Conservation (phyloP, 2,888 invertebrate species). For the Chromoteleia sp. region DNA sequence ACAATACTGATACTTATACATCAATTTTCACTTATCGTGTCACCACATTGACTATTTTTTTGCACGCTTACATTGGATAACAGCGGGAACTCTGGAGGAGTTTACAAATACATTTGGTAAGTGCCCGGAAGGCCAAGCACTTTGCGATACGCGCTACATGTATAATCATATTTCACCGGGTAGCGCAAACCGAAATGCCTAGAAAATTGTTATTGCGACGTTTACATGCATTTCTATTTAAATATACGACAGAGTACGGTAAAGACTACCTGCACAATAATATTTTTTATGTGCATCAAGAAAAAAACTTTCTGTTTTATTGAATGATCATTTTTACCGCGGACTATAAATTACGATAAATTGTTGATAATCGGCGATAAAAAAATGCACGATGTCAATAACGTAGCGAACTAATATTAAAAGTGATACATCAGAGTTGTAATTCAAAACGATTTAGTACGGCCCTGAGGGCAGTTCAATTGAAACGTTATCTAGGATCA, state of each 20-base stretch:
- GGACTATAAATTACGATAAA: slow-evolving; percentile 37
- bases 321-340: slow-evolving; percentile 18
- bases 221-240: slow-evolving; percentile 45
- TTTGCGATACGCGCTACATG: slow-evolving; percentile 61
- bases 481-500: slow-evolving; percentile 56
- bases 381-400: slow-evolving; percentile 39
- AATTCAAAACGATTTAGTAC: slow-evolving; percentile 45
- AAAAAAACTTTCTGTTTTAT: slow-evolving; percentile 3
- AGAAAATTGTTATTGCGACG: slow-evolving; percentile 51
- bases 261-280: slow-evolving; percentile 28
- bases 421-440: slow-evolving; percentile 48
- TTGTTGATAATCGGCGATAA: slow-evolving; percentile 27
- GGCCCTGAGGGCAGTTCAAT: slow-evolving; percentile 39
- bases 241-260: slow-evolving; percentile 27
- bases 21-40: slow-evolving; percentile 67
- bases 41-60: slow-evolving; percentile 69
- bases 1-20: slow-evolving; percentile 51
- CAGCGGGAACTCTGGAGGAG: slow-evolving; percentile 81
- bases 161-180: slow-evolving; percentile 56
- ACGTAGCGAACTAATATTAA: slow-evolving; percentile 41
- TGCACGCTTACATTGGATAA: slow-evolving; percentile 77
- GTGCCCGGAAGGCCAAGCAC: slow-evolving; percentile 73
- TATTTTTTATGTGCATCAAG: neutral
- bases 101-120: slow-evolving; percentile 83
- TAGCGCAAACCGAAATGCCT: slow-evolving; percentile 37